Conservation (phyloP, 2,797 vertebrate genomes). For the Danio choprae region DNA sequence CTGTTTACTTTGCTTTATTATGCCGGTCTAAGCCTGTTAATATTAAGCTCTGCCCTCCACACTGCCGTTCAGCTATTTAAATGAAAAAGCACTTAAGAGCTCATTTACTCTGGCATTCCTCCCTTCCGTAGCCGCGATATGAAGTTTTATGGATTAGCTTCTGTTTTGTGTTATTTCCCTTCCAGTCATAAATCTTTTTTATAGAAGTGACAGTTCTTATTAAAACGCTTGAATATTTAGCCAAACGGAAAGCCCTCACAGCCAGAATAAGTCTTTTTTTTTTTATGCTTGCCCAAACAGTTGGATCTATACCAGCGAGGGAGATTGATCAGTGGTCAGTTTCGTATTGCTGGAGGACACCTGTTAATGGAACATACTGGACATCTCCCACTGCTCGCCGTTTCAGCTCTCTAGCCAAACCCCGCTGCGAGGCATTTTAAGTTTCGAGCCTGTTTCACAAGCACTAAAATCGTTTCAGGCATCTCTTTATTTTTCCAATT, state of each 20-base stretch:
- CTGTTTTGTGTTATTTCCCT: conserved; percentile 48
- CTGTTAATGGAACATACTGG: conserved; percentile 47
- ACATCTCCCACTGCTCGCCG: conserved; percentile 18
- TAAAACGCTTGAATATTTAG: conserved; percentile 61
- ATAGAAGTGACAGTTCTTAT: conserved; percentile 57
- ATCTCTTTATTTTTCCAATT: conserved; percentile 25
- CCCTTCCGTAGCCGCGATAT: conserved; percentile 50
- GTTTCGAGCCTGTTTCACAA: not conserved
- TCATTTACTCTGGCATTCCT: conserved; percentile 57
- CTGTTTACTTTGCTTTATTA: conserved; percentile 52
- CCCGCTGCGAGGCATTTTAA: conserved; percentile 28
- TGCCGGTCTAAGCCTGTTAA: conserved; percentile 40
- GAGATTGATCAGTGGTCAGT: conserved; percentile 52
- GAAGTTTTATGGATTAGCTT: conserved; percentile 59
- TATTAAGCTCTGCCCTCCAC: conserved; percentile 46
- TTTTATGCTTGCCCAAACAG: conserved; percentile 41
- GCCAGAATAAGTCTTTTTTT: conserved; percentile 54
- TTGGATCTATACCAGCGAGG: conserved; percentile 49
- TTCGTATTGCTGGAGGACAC: conserved; percentile 45
- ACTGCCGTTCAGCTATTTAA: conserved; percentile 58
- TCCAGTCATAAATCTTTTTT: conserved; percentile 63
- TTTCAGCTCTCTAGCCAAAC: conserved; percentile 17
- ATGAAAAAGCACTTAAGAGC: conserved; percentile 67
- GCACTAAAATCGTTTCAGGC: not conserved
- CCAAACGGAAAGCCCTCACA: conserved; percentile 50